A percentile compares a stretch with the other conserved stretches of the same genome.
Conservation (phyloP, 2,797 vertebrate species). For the Protosalanx chinensis region DNA sequence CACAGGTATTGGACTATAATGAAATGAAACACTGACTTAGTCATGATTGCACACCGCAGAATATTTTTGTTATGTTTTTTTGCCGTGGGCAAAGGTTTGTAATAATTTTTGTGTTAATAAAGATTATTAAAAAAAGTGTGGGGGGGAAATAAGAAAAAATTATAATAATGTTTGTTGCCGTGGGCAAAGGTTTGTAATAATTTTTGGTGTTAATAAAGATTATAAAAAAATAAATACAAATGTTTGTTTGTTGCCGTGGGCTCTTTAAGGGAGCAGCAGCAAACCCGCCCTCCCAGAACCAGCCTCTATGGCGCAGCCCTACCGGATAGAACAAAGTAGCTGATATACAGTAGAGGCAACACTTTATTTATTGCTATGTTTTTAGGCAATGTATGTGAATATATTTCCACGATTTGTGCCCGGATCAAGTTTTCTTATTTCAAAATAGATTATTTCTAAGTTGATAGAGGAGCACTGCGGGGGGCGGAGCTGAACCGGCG, state of each 20-base stretch:
- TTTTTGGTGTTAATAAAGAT: no score
- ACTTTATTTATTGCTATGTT: background rate
- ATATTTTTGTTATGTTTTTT: no score
- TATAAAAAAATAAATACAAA: no score
- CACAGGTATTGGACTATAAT: background rate
- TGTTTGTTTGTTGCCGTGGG: conserved; percentile 23
- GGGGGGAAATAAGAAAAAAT: no score
- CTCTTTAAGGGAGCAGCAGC: conserved; percentile 58
- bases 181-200: no score
- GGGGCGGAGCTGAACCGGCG: background rate
- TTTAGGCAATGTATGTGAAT: background rate
- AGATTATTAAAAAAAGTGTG: no score
- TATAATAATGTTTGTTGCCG: no score
- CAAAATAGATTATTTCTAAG: background rate
- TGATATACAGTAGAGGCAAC: background rate
- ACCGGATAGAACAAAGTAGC: background rate
- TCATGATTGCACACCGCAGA: background rate
- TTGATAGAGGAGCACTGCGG: background rate
- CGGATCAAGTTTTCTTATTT: background rate
- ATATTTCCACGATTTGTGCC: background rate
- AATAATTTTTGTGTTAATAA: no score
- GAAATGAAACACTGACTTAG: no score
- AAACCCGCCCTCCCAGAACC: conserved; percentile 35
- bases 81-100: no score
- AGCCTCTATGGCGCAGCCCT: background rate